Evolutionary conservation across 2,888 invertebrate species (phyloP).

Genomic region (Deroplatys truncata): DNA sequence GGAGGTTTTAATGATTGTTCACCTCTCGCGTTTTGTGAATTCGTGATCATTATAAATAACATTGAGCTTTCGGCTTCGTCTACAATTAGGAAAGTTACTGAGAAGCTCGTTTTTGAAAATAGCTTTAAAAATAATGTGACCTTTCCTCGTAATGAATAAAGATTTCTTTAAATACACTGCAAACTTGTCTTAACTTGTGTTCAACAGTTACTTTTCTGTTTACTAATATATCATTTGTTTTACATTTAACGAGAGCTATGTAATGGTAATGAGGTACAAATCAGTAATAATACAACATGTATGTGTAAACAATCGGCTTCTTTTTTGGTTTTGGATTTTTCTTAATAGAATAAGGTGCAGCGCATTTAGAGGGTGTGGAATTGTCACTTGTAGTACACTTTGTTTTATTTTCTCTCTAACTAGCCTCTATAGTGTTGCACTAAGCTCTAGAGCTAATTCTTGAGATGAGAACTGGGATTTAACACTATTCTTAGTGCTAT

Average conservation of each 20-base stretch:
- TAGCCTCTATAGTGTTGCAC: background rate
- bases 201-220: background rate
- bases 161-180: background rate
- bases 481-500: background rate
- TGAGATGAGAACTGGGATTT: background rate
- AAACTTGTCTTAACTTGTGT: background rate
- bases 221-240: background rate
- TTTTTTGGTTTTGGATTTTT: background rate
- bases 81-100: background rate
- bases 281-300: background rate
- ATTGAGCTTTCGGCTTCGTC: background rate
- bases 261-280: background rate
- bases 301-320: background rate
- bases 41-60: background rate
- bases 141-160: background rate
- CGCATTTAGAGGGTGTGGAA: background rate
- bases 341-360: background rate
- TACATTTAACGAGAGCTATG: background rate
- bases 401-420: background rate
- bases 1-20: background rate
- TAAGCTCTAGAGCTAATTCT: background rate
- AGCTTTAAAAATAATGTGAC: background rate
- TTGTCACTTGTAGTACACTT: background rate
- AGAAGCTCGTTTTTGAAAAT: conserved; percentile 9
- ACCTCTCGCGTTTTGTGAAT: background rate